Percentiles rank a stretch among this genome's conserved stretches.
Conservation (phyloP, 2,797 vertebrate species). For the Mormyrus proboscirostris region DNA sequence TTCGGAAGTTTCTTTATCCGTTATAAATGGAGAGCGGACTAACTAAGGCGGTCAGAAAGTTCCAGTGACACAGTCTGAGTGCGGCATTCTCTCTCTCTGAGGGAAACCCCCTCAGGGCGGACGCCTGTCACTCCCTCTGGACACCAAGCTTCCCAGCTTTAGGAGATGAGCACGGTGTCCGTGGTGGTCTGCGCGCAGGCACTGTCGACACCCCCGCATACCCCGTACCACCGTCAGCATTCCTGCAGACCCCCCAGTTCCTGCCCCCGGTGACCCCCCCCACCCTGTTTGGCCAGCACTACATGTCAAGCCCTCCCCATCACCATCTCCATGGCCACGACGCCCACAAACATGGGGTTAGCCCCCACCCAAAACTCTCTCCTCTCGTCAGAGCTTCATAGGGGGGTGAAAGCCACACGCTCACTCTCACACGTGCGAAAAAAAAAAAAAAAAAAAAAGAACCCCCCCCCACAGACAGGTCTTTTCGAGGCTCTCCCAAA, state of each 20-base stretch:
- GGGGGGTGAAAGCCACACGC: background rate
- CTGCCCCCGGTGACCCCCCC: conserved; percentile 34
- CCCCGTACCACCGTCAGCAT: conserved; percentile 19
- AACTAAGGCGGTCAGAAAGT: background rate
- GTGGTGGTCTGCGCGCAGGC: background rate
- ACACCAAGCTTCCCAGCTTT: background rate
- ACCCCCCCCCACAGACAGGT: background rate
- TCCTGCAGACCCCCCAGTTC: conserved; percentile 31
- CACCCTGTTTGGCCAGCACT: conserved; percentile 20
- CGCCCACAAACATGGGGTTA: background rate
- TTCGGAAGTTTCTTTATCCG: background rate
- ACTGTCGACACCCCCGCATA: background rate
- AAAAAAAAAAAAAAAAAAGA: background rate
- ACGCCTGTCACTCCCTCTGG: background rate
- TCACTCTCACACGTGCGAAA: background rate
- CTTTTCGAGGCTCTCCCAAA: background rate
- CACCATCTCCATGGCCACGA: background rate
- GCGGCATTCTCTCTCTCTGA: background rate
- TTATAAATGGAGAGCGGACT: background rate
- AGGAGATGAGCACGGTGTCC: background rate
- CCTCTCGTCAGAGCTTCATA: background rate
- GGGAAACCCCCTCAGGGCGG: background rate
- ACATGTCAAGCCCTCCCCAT: background rate
- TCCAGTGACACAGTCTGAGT: background rate
- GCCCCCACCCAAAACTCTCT: background rate